Conservation (phyloP, 2,888 invertebrate genomes). For the Hartigia nigra region DNA sequence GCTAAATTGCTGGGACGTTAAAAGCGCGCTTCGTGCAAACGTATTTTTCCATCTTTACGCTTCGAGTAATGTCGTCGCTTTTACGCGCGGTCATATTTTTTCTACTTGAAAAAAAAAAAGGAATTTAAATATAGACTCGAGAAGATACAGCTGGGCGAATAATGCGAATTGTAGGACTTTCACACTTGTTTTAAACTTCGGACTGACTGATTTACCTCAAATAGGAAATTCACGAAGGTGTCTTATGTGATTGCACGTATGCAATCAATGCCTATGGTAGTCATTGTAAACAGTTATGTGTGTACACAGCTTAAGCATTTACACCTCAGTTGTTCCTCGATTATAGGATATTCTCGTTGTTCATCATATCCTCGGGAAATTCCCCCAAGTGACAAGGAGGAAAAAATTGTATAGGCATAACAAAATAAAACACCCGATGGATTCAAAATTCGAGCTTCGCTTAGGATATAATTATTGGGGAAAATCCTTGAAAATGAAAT, state of each 20-base stretch:
- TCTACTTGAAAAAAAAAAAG: background rate
- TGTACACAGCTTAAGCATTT: background rate
- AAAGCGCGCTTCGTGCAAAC: background rate
- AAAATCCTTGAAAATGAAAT: background rate
- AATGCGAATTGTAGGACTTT: background rate
- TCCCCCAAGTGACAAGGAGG: background rate
- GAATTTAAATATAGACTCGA: background rate
- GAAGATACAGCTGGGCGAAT: background rate
- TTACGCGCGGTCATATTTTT: background rate
- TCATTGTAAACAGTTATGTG: background rate
- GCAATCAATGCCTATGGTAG: background rate
- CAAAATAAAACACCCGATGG: background rate
- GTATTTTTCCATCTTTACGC: background rate
- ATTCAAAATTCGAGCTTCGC: background rate
- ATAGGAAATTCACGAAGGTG: background rate
- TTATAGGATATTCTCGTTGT: background rate
- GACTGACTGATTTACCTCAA: background rate
- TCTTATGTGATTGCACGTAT: background rate
- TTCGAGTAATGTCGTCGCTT: background rate
- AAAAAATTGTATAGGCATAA: background rate
- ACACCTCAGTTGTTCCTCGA: background rate
- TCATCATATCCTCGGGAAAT: background rate
- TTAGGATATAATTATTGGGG: background rate
- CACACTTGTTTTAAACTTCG: background rate
- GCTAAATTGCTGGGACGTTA: slow-evolving; percentile 5